Base-by-base conservation (phyloP, 1,140 invertebrate species). In the Planococcus citri region DNA sequence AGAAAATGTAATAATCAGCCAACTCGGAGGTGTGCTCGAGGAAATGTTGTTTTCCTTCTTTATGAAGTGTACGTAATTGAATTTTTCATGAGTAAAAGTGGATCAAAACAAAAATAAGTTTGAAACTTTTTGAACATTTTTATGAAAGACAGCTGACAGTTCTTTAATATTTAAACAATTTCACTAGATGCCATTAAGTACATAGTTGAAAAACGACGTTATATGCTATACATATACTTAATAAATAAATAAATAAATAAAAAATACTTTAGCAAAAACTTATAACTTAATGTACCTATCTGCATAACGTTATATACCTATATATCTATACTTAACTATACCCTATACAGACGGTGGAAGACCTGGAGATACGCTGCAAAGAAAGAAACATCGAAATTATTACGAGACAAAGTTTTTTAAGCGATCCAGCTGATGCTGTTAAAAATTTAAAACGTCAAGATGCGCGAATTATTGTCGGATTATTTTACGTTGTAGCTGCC, bases 401-500 rank as follows among this genome's bases (percentile, higher is more conserved):
- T 25, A 96, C 95, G 9, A 83, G 96, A 71, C 95, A 98, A 79
- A 97, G 93, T 76, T 99, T 99, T 78, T 83, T 98, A 17, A 95
- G 92, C 33, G 95, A 98, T 81, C 95, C 96, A 2, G 88, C 89
- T 0, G 95, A 98, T 79, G 95, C 97, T 10, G 94, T 99, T 10
- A 84, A 91, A 73, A 98, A 97, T 81, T 81, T 99, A 21, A 83
- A 89, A 41, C 82, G 91, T 64, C 94, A 97, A 79, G 95, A 98
- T 79, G 95, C 95, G 6, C 82, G 97, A 71, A 96, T 99, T 69
- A 96, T 99, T 71, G 92, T 99, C 14, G 97, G 97, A 1, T 83
- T 99, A 14, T 99, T 98, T 81, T 99, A 99, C 79, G 95, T 95
- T 14, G 94, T 95, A 0, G 95, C 95, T 27, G 97, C 97, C 0